Base-by-base conservation (phyloP, 2,797 vertebrate species). In the Urosaurus nigricauda region DNA sequence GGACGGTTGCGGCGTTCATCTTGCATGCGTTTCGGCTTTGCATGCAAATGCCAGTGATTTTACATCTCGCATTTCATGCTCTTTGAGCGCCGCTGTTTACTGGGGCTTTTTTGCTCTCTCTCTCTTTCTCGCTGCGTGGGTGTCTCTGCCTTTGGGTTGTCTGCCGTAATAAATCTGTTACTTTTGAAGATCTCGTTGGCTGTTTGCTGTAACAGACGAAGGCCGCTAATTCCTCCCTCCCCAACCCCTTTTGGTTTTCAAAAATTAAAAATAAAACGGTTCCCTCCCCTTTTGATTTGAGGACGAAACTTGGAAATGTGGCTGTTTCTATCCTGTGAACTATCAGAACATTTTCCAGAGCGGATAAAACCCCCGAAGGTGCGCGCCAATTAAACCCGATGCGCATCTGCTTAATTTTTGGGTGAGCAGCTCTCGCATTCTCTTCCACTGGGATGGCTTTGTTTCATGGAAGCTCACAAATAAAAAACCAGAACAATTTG, bases 341-440 rank as follows among this genome's bases (percentile, higher is more conserved):
- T 68, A 0, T 3, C 32, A 2, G 0, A 78, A 74, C 80, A 84
- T 74, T 87, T 68, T 2, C 19, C 9, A 14, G 86, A 87, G 43
- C 35, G 63, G 77, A n/a, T n/a, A n/a, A 60, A 88, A 88, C 11
- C 3, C 32, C 85, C 35, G 40, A 40, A 1, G 17, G 35, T 35
- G 40, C 1, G 1, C 4, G 75, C 14, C 84, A 86, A 79, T 86
- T 90, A 77, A 79, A 79, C 32, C 83, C 56, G 91, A 88, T 4
- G 40, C 71, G 51, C 37, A 92, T 53, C 8, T 40, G 83, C 84
- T 21, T 78, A 88, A 87, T 56, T 87, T 92, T 47, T n/a, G 4
- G 32, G 21, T 79, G 74, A 56, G 63, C 65, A 53, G 53, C 86
- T 75, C 60, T 79, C 24, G 24, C 68, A 60, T 90, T 32, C 75